Conservation (phyloP, 2,113 vertebrate genomes). For the Gopherus flavomarginatus region DNA sequence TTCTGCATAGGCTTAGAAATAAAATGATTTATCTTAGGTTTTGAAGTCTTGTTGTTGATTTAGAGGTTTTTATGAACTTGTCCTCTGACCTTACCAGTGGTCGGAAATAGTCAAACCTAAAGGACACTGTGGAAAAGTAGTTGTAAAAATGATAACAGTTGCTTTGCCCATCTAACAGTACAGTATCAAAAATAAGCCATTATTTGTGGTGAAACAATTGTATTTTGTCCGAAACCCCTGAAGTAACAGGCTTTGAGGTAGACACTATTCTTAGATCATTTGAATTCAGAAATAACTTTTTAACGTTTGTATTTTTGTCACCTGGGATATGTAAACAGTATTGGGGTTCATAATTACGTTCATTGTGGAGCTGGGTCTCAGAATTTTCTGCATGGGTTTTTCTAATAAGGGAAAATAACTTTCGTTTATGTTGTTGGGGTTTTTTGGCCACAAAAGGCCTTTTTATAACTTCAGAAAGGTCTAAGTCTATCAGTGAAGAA, state of each 20-base stretch:
- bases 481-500: neutral
- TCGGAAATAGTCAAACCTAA: constrained; percentile 60
- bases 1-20: constrained; percentile 32
- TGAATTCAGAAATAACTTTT: neutral
- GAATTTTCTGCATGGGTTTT: rapidly evolving
- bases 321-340: neutral
- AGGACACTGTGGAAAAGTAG: constrained; percentile 63
- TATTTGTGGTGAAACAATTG: constrained; percentile 27
- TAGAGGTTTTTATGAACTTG: constrained; percentile 73
- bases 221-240: constrained; percentile 17
- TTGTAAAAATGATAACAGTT: constrained; percentile 57
- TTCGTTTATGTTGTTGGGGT: rapidly evolving
- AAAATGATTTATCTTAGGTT: constrained; percentile 38
- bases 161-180: constrained; percentile 51
- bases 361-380: neutral
- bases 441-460: neutral
- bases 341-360: neutral
- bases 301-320: neutral
- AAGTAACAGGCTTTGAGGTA: neutral
- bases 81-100: constrained; percentile 69
- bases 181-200: constrained; percentile 55
- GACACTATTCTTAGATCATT: neutral
- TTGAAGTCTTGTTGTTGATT: constrained; percentile 69
- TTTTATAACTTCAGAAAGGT: neutral
- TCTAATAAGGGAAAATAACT: neutral